These are phyloP conservation scores for Synodontis membranacea DNA, from an alignment of 2,113 vertebrate genomes.

Conservation along the genomic window DNA sequence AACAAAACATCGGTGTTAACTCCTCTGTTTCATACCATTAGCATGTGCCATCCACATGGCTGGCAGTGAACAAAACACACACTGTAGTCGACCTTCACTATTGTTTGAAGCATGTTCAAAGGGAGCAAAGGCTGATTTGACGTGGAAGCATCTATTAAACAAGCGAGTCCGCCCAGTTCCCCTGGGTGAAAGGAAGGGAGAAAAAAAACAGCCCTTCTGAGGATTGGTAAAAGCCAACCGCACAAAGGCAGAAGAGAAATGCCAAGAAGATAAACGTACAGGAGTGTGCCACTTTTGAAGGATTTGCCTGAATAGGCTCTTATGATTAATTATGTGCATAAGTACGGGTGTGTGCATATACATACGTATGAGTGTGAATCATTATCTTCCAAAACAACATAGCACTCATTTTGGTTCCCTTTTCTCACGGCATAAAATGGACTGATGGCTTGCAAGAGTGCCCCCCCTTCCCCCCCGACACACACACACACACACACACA, in stretches of 20 bases:
- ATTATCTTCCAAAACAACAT: background rate
- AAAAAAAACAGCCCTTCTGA: slow-evolving; percentile 24
- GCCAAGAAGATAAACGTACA: slow-evolving; percentile 35
- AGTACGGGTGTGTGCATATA: background rate
- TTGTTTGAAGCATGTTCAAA: slow-evolving; percentile 80
- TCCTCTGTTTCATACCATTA: slow-evolving; percentile 67
- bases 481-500: too few species aligned
- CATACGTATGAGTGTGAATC: background rate
- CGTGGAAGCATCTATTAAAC: slow-evolving; percentile 69
- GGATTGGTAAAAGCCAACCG: slow-evolving; percentile 24
- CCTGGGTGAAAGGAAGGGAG: slow-evolving; percentile 29
- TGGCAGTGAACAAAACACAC: slow-evolving; percentile 80
- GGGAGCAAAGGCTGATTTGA: slow-evolving; percentile 62
- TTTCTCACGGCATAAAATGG: slow-evolving; percentile 55
- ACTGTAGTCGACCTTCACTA: slow-evolving; percentile 57
- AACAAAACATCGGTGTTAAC: slow-evolving; percentile 62
- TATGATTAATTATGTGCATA: slow-evolving; percentile 33
- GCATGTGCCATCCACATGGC: slow-evolving; percentile 89
- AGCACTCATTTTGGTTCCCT: slow-evolving; percentile 18
- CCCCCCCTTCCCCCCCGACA: too few species aligned
- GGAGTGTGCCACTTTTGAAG: slow-evolving; percentile 23
- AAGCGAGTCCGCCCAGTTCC: slow-evolving; percentile 26
- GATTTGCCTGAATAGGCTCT: slow-evolving; percentile 12
- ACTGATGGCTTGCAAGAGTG: slow-evolving; percentile 52
- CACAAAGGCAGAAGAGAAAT: background rate